These are phyloP conservation scores for Halichoeres trimaculatus DNA, from an alignment of 2,113 vertebrate genomes.

Conservation along the genomic window DNA sequence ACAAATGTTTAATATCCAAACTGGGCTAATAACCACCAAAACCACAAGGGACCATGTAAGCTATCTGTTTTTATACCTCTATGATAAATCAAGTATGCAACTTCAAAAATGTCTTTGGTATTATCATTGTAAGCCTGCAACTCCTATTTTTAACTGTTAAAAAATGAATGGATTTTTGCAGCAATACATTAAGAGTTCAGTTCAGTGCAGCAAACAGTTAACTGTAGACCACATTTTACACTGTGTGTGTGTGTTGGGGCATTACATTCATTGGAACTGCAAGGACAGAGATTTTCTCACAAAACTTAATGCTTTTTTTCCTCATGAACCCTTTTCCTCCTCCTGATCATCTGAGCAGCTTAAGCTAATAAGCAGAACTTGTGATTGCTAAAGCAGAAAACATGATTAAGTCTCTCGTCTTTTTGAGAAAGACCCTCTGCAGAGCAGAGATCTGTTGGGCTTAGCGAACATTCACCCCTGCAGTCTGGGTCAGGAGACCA, in stretches of 20 bases:
- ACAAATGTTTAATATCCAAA: too few relatives aligned
- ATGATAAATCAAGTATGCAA: not conserved
- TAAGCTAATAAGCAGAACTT: constrained; percentile 77
- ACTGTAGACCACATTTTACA: not conserved
- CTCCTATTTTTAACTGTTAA: not conserved
- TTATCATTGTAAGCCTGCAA: not conserved
- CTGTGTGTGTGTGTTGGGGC: not conserved
- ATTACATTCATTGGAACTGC: constrained; percentile 16
- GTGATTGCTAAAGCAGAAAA: constrained; percentile 79
- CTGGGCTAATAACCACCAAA: too few relatives aligned
- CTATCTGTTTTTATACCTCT: not conserved
- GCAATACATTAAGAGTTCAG: not conserved
- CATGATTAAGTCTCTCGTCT: constrained; percentile 67
- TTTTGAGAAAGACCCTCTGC: constrained; percentile 57
- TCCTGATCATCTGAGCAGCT: constrained; percentile 72
- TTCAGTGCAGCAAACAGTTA: not conserved
- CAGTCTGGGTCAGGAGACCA: constrained; percentile 66
- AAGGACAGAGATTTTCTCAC: constrained; percentile 38
- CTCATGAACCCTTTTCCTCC: constrained; percentile 25
- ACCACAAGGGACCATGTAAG: not conserved
- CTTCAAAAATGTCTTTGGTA: not conserved
- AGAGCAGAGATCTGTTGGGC: constrained; percentile 44
- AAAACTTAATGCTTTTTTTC: constrained; percentile 16
- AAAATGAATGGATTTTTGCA: not conserved
- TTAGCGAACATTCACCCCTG: constrained; percentile 39